These are phyloP conservation scores for Castor canadensis DNA, from an alignment of 2,113 vertebrate genomes.

Conservation along the genomic window DNA sequence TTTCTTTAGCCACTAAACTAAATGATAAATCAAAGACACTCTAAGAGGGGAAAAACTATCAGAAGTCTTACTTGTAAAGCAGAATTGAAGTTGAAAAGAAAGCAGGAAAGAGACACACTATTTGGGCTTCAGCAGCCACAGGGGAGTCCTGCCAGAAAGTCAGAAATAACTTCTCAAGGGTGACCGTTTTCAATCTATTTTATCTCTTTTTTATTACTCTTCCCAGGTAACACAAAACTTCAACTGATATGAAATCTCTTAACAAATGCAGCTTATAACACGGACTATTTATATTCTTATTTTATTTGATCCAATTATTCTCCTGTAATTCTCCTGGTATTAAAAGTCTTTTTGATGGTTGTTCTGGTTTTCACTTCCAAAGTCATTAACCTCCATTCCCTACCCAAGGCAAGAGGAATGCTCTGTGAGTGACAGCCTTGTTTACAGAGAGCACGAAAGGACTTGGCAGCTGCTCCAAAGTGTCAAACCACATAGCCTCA, in stretches of 20 bases:
- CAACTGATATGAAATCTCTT: slow-evolving; percentile 64
- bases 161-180: slow-evolving; percentile 73
- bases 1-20: slow-evolving; percentile 66
- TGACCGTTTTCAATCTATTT: slow-evolving; percentile 69
- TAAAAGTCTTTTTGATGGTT: slow-evolving; percentile 68
- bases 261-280: slow-evolving; percentile 59
- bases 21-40: slow-evolving; percentile 72
- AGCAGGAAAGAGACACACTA: slow-evolving; percentile 47
- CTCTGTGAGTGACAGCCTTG: slow-evolving; percentile 66
- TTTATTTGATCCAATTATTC: slow-evolving; percentile 71
- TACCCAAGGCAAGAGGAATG: background rate
- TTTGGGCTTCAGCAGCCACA: slow-evolving; percentile 47
- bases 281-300: slow-evolving; percentile 71
- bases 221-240: slow-evolving; percentile 58
- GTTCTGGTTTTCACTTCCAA: slow-evolving; percentile 72
- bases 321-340: slow-evolving; percentile 63
- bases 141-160: slow-evolving; percentile 66
- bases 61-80: slow-evolving; percentile 61
- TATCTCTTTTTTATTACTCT: slow-evolving; percentile 73
- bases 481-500: slow-evolving; percentile 58
- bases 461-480: slow-evolving; percentile 52
- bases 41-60: background rate
- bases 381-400: slow-evolving; percentile 65
- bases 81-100: slow-evolving; percentile 70
- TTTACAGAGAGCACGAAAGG: slow-evolving; percentile 57